These are phyloP conservation scores for Opisthocomus hoazin DNA, from an alignment of 2,113 vertebrate species.

Conservation along the genomic window DNA sequence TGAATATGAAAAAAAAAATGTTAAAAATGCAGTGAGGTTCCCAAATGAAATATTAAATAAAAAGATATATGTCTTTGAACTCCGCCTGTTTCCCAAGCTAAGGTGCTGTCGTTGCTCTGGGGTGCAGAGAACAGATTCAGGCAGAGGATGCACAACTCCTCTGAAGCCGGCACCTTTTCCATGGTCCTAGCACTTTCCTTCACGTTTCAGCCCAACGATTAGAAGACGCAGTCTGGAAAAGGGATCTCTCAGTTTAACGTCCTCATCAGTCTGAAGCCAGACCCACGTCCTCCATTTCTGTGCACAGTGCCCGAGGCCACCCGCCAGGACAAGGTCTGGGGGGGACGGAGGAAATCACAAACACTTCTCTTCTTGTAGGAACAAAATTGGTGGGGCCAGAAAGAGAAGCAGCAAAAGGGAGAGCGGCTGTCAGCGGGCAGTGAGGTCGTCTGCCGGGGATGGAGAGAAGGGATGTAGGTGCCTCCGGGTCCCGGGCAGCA, in stretches of 20 bases:
- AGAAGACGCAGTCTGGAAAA: neutral
- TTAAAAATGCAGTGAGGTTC: neutral
- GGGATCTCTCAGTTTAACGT: neutral
- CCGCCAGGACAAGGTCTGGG: neutral
- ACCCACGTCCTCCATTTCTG: neutral
- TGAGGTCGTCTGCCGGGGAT: fast-evolving
- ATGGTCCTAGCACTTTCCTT: neutral
- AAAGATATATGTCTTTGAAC: neutral
- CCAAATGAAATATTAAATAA: neutral
- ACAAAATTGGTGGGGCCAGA: neutral
- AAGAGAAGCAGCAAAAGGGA: neutral
- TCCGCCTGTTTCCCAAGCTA: neutral
- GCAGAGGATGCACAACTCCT: no score
- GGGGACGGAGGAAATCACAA: neutral
- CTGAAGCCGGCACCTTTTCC: no score
- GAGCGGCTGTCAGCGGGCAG: neutral
- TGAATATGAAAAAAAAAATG: neutral
- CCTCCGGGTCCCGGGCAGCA: fast-evolving
- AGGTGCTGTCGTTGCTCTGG: neutral
- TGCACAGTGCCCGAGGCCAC: no score
- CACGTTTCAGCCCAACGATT: neutral
- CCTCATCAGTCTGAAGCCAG: neutral
- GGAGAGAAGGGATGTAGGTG: neutral
- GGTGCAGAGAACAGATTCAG: neutral
- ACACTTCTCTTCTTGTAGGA: neutral